phyloP scores from a whole-genome alignment of 1,140 invertebrate species.

The Scaptomyza pallida region DNA sequence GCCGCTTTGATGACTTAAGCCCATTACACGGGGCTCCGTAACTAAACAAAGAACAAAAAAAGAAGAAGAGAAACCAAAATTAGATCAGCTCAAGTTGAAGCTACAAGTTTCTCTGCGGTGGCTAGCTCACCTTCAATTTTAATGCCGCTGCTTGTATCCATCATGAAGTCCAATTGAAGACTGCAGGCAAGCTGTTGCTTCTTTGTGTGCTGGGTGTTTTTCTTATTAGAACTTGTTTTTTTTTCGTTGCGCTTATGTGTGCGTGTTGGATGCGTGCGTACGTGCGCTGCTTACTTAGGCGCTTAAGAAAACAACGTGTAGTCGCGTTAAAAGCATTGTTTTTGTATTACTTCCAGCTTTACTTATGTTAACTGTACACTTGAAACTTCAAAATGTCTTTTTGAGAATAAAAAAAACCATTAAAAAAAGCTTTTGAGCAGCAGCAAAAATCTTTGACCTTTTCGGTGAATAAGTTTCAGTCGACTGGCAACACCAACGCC shows the following conservation, averaged over 20 bases:
- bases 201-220: slow-evolving; percentile 50
- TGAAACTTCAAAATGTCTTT: slow-evolving; percentile 24
- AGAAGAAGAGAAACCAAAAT: slow-evolving; percentile 1
- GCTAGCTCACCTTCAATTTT: slow-evolving; percentile 75
- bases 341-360: not conserved
- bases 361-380: slow-evolving; percentile 15
- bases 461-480: slow-evolving; percentile 18
- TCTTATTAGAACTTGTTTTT: slow-evolving; percentile 75
- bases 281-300: slow-evolving; percentile 42
- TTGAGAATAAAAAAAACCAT: slow-evolving; percentile 22
- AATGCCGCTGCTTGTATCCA: slow-evolving; percentile 76
- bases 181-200: slow-evolving; percentile 58
- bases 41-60: slow-evolving; percentile 20
- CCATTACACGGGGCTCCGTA: slow-evolving; percentile 62
- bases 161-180: slow-evolving; percentile 42
- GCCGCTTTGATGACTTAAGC: slow-evolving; percentile 51
- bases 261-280: slow-evolving; percentile 35
- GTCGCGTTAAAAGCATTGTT: slow-evolving; percentile 21
- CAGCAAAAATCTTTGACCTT: slow-evolving; percentile 35
- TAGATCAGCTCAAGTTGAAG: slow-evolving; percentile 16
- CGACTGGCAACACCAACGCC: slow-evolving; percentile 17
- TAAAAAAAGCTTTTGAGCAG: slow-evolving; percentile 39
- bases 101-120: slow-evolving; percentile 44
- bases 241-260: slow-evolving; percentile 36
- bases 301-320: slow-evolving; percentile 21